phyloP scores from a whole-genome alignment of 2,888 invertebrate genomes.

The Phoenoteleia sp. region DNA sequence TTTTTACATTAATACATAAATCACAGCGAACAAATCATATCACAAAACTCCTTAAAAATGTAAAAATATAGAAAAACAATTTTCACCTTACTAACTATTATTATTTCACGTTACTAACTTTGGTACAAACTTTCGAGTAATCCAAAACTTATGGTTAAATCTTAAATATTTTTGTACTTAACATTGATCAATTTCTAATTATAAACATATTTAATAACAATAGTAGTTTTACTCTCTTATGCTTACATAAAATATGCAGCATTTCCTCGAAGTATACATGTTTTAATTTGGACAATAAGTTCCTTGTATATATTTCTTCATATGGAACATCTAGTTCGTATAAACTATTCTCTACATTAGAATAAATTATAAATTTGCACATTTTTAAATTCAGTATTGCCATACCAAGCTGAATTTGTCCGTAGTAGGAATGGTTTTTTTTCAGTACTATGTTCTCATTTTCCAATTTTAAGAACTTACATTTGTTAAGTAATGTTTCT shows the following conservation, averaged over 20 bases:
- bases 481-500: constrained; percentile 2
- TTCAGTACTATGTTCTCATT: neutral
- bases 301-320: constrained; percentile 47
- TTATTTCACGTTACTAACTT: too few relatives aligned
- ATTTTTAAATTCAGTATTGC: constrained; percentile 26
- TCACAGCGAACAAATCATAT: too few relatives aligned
- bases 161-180: too few relatives aligned
- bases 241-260: constrained; percentile 56
- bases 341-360: constrained; percentile 30
- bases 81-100: too few relatives aligned
- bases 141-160: too few relatives aligned
- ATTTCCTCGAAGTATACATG: constrained; percentile 63
- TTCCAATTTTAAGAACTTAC: constrained; percentile 13
- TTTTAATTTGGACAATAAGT: constrained; percentile 56
- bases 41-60: too few relatives aligned
- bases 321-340: constrained; percentile 46
- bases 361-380: constrained; percentile 31
- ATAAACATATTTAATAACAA: neutral
- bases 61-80: too few relatives aligned
- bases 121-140: too few relatives aligned
- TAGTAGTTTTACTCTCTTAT: neutral
- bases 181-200: neutral
- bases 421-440: constrained; percentile 42
- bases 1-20: too few relatives aligned
- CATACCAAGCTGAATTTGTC: constrained; percentile 36